phyloP scores from a whole-genome alignment of 2,888 invertebrate genomes.

The Calephelis perditalis region DNA sequence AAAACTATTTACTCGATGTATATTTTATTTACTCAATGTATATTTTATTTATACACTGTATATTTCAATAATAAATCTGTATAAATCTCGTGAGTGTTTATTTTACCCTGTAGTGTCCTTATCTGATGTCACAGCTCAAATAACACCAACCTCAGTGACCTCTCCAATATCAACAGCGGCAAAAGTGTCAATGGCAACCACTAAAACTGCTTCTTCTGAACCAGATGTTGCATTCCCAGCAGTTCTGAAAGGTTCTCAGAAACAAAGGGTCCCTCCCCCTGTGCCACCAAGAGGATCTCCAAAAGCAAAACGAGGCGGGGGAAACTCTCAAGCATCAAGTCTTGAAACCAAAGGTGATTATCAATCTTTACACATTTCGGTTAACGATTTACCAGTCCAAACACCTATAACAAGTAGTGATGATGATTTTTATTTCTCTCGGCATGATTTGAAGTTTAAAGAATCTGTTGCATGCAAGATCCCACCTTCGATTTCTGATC shows the following conservation, averaged over 20 bases:
- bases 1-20: conserved; percentile 34
- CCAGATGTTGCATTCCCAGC: conserved; percentile 83
- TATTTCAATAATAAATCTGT: conserved; percentile 49
- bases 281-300: conserved; percentile 92
- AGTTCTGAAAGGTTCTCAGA: conserved; percentile 84
- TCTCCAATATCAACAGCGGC: conserved; percentile 64
- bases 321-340: conserved; percentile 56
- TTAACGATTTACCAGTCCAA: conserved; percentile 58
- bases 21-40: conserved; percentile 35
- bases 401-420: conserved; percentile 66
- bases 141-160: conserved; percentile 68
- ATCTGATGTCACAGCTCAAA: conserved; percentile 74
- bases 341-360: conserved; percentile 73
- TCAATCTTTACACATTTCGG: conserved; percentile 54
- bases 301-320: conserved; percentile 78
- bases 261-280: conserved; percentile 90
- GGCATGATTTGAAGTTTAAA: conserved; percentile 67
- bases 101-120: conserved; percentile 61
- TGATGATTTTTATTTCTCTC: conserved; percentile 63
- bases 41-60: conserved; percentile 46
- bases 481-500: conserved; percentile 58
- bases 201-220: conserved; percentile 60
- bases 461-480: conserved; percentile 60
- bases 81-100: conserved; percentile 38
- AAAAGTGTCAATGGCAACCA: conserved; percentile 48